Base-by-base conservation (phyloP, 2,888 invertebrate genomes). In the Candidula unifasciata region DNA sequence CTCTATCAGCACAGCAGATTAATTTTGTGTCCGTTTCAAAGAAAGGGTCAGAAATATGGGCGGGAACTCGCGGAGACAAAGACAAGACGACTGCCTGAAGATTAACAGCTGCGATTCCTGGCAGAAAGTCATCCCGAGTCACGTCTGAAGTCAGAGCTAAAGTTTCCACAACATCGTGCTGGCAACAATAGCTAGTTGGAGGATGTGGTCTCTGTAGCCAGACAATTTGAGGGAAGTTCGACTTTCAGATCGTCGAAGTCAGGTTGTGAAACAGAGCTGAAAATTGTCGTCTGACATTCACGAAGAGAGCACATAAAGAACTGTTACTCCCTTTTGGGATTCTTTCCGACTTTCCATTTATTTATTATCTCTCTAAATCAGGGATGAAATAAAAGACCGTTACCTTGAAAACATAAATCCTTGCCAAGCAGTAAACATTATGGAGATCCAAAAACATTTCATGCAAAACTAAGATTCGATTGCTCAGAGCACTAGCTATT, bases 101-200 rank as follows among this genome's bases (percentile, higher is more conserved):
- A 52, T 52, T 76, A 52, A n/a, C 76, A 76, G 78, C 60, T 78
- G 78, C 30, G 78, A 18, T 37, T 80, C 54, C 30, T 71, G 81
- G 24, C 81, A 35, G 71, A 33, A 81, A 81, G 81, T 81, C 81
- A 81, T 66, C n/a, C 27, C 18, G 8, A 69, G 73, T 71, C 81
- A 81, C 71, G 81, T 73, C 60, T 73, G 57, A 30, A 57, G 71
- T 81, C 37, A 54, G 10, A n/a, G 52, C 57, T 73, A 57, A n/a
- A 60, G 81, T 71, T 81, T 81, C 81, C 60, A 69, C 52, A 81
- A 54, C 57, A 57, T 13, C 81, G 81, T 81, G 81, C 24, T 73
- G 60, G 73, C 71, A 27, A 81, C 81, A 81, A 81, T 73, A 73
- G 73, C 76, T 2, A 76, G 76, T 76, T 54, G n/a, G 76, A 3